Evolutionary conservation across 2,113 vertebrate genomes (phyloP), one percentile per base, ranked within the genome.

Genomic region (Haemorhous mexicanus): DNA sequence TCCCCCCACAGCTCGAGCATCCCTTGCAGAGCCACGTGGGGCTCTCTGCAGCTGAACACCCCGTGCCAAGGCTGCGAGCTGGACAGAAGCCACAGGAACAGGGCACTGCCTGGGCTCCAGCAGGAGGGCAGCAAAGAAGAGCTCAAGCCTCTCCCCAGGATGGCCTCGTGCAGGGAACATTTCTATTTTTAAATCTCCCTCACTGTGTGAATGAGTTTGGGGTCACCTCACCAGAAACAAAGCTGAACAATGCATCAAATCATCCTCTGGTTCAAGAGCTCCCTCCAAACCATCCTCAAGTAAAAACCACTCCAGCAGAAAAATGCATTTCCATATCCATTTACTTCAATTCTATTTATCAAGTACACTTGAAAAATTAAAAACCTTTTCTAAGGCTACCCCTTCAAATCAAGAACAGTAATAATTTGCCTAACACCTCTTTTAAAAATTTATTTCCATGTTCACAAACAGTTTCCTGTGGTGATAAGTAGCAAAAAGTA

Each of bases 121-220:
- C 85, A 90, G 83, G 86, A 46, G 30, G 75, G 80, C 80, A 77
- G 64, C 84, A 66, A 89, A 67, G 0, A 8, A 70, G 41, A 90
- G 89, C 90, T 88, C 14, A 19, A 70, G 68, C 75, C 79, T 80
- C 83, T 66, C 49, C 94, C 63, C 2, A 37, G 82, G 23, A 93
- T 6, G 6, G 90, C 79, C 86, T 13, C 79, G 9, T 1, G 61
- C 84, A 77, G 72, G 6, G 24, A 90, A 16, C 76, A 10, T 28
- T 50, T 11, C 94, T 92, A 86, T 92, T 94, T 95, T 93, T 84
- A 86, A 41, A 66, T n/a, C 55, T 23, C 30, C 15, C 88, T 49
- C 58, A 5, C 94, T 62, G 33, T 9, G 17, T 11, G 1, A 80
- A 84, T 20, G 73, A 41, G 68, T 59, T 86, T 30, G 68, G 83